Conservation (phyloP, 1,140 invertebrate species). For the Calycopis cecrops region DNA sequence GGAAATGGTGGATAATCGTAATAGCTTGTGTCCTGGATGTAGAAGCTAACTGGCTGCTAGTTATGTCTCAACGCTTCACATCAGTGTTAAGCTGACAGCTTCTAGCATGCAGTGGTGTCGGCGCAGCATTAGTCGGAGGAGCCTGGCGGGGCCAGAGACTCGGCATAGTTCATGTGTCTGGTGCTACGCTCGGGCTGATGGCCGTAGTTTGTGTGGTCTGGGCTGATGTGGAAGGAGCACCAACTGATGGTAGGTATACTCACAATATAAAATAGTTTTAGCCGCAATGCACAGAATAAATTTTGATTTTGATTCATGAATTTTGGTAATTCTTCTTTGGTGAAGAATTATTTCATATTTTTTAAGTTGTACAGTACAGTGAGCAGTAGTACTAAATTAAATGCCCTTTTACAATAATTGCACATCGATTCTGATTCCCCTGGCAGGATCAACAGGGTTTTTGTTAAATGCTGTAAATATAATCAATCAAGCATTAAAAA, state of each 20-base stretch:
- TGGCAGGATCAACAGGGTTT: too few species aligned
- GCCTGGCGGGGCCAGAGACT: slow-evolving; percentile 82
- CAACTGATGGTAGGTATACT: slow-evolving; percentile 74
- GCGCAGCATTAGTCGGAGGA: slow-evolving; percentile 85
- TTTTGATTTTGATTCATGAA: too few species aligned
- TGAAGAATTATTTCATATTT: too few species aligned
- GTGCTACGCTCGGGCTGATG: slow-evolving; percentile 87
- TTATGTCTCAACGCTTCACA: slow-evolving; percentile 67
- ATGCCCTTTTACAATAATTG: too few species aligned
- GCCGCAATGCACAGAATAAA: too few species aligned
- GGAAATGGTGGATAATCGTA: slow-evolving; percentile 58
- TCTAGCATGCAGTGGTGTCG: slow-evolving; percentile 91
- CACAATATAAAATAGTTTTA: too few species aligned
- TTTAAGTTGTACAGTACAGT: too few species aligned
- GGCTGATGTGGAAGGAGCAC: slow-evolving; percentile 86
- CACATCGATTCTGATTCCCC: too few species aligned
- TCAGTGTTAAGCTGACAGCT: slow-evolving; percentile 81
- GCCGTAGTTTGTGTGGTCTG: slow-evolving; percentile 89
- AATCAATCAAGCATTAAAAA: too few species aligned
- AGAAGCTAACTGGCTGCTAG: slow-evolving; percentile 62
- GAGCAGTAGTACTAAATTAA: too few species aligned
- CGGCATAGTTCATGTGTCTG: slow-evolving; percentile 83
- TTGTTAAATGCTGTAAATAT: too few species aligned
- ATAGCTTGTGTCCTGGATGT: slow-evolving; percentile 79
- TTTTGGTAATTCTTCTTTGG: too few species aligned